Base-by-base conservation (phyloP, 2,888 invertebrate genomes). In the Drosophila kuntzei region DNA sequence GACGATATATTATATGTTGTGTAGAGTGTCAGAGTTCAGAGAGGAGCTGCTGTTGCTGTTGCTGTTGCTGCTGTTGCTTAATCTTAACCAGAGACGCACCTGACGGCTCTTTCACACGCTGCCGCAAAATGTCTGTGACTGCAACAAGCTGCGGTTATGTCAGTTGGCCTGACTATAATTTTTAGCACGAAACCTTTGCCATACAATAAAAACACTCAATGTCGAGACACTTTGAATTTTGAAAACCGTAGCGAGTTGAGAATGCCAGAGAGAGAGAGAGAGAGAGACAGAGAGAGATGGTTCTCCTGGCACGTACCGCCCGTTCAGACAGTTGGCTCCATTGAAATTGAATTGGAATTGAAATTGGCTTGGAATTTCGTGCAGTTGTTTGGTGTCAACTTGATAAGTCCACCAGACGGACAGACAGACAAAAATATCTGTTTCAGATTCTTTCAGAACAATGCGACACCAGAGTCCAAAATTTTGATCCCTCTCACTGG, bases 351-450 rank as follows among this genome's bases (percentile, higher is more conserved):
- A 70, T 49, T 49, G 41, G 58, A 62, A 82, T 86, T 79, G 85
- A 82, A 89, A 85, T 87, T 81, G 79, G 81, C 3, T 80, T 90
- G 91, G 90, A 90, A 90, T 90, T 90, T 85, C 70, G 71, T 86
- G 90, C 89, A 87, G 90, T 90, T 90, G 90, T 90, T 90, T 88
- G 90, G 91, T 90, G 90, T 90, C 90, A 90, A 79, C 89, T 90
- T 90, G 90, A 90, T 90, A 90, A 90, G 90, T 90, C 84, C 84
- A 62, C 29, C 39, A 39, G 47, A 36, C 76, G 11, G 62, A 37
- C 57, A n/a, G 43, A 37, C 59, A 16, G 47, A 20, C 39, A 20
- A 11, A 20, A 32, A 47, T 47, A 27, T 61, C 57, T 51, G 20
- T 36, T 49, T 27, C 27, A 27, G 37, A 9, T 14, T 34, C 20